Percentiles rank a stretch among this genome's conserved stretches.
Evolutionary conservation across 2,888 invertebrate genomes (phyloP).

Genomic region (Stramonita haemastoma): DNA sequence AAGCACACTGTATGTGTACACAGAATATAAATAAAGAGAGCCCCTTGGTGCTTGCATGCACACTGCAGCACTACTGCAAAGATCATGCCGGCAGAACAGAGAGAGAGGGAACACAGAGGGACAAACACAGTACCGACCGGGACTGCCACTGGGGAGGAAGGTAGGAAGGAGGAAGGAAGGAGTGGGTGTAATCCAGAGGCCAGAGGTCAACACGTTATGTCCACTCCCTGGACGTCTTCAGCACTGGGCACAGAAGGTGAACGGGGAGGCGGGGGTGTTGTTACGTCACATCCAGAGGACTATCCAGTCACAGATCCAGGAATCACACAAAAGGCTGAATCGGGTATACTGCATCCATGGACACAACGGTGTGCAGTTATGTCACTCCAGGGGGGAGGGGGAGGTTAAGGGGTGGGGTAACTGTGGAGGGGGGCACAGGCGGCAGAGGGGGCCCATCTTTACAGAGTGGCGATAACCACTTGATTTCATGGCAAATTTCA

Average conservation of each 20-base stretch:
- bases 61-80: not conserved
- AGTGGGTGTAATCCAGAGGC: slow-evolving; percentile 7
- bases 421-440: not conserved
- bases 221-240: not conserved
- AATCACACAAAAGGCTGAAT: not conserved
- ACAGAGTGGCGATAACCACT: not conserved
- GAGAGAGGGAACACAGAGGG: not conserved
- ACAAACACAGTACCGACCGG: slow-evolving; percentile 5
- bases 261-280: not conserved
- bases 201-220: not conserved
- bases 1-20: not conserved
- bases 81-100: not conserved
- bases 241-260: not conserved
- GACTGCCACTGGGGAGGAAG: not conserved
- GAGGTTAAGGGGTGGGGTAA: not conserved
- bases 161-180: not conserved
- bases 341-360: not conserved
- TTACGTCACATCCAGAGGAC: not conserved
- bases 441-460: not conserved
- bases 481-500: not conserved
- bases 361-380: not conserved
- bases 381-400: not conserved
- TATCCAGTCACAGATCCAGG: not conserved
- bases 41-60: not conserved
- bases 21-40: not conserved